Evolutionary conservation across 2,113 vertebrate genomes (phyloP), one percentile per base, ranked within the genome.

Genomic region (Eretmochelys imbricata): DNA sequence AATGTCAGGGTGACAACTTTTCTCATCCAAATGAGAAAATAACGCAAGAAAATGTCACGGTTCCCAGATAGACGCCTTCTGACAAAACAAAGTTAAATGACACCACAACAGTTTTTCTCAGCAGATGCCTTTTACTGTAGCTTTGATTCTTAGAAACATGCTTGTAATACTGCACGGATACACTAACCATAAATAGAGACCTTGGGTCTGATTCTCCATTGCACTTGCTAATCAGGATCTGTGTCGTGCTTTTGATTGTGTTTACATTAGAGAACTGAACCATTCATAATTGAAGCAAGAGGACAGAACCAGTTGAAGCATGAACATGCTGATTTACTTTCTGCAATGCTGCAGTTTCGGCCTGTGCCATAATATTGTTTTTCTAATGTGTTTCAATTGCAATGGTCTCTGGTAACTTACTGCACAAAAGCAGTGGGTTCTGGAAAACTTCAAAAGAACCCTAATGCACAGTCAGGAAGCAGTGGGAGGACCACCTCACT

Each of bases 51-150:
- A 97, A 92, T 95, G 90, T 92, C 91, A 83, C 53, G 82, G 42
- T 88, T 96, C 57, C 57, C 79, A 85, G 78, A 89, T 3, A 94
- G 91, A 96, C 96, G 75, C 90, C 50, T 92, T 95, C 83, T 96
- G 95, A 95, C 94, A 95, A 95, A 95, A 95, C 87, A 92, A 95
- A 96, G 81, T 91, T 94, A 95, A 72, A 87, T 24, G 22, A 79
- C 91, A 81, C 93, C 42, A 75, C 87, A 88, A 91, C 51, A 93
- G 19, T 88, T 49, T 95, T 94, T 96, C 90, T 95, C 72, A 94
- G 88, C 46, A 95, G 72, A 94, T 93, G 85, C 65, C 83, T 96
- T 90, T 95, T 83, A 84, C 83, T 92, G 3, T 94, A 96, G 82
- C 38, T 94, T 96, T 53, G 78, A n/a, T 95, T 95, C 65, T 82